Evolutionary conservation across 2,888 invertebrate genomes (phyloP).

Genomic region (Xanthostigma xanthostigma): DNA sequence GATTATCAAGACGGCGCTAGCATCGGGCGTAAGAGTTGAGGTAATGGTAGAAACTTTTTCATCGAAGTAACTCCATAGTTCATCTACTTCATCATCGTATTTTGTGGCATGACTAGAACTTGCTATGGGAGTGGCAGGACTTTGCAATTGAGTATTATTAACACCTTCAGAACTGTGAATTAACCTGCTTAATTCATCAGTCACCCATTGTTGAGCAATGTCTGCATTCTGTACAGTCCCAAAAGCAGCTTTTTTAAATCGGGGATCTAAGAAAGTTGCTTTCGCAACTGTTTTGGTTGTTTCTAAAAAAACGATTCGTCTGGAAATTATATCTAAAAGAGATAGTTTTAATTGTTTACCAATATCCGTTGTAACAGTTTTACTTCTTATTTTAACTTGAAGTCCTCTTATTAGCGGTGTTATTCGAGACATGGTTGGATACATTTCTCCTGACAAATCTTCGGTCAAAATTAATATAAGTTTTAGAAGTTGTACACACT

Average conservation of each 20-base stretch:
- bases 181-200: not conserved
- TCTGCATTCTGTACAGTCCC: not conserved
- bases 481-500: not conserved
- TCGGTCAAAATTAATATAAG: not conserved
- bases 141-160: not conserved
- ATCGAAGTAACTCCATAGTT: not conserved
- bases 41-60: not conserved
- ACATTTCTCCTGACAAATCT: not conserved
- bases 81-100: not conserved
- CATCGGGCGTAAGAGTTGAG: not conserved
- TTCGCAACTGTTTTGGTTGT: not conserved
- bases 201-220: not conserved
- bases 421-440: not conserved
- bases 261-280: conserved; percentile 3
- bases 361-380: not conserved
- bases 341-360: not conserved
- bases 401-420: not conserved
- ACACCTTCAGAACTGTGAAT: not conserved
- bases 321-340: not conserved
- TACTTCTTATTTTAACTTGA: not conserved
- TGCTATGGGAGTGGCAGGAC: not conserved
- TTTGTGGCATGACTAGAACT: not conserved
- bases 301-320: not conserved
- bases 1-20: not conserved
- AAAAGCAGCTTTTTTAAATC: conserved; percentile 4